Evolutionary conservation across 1,140 invertebrate genomes (phyloP).

Genomic region (Lethrus apterus): DNA sequence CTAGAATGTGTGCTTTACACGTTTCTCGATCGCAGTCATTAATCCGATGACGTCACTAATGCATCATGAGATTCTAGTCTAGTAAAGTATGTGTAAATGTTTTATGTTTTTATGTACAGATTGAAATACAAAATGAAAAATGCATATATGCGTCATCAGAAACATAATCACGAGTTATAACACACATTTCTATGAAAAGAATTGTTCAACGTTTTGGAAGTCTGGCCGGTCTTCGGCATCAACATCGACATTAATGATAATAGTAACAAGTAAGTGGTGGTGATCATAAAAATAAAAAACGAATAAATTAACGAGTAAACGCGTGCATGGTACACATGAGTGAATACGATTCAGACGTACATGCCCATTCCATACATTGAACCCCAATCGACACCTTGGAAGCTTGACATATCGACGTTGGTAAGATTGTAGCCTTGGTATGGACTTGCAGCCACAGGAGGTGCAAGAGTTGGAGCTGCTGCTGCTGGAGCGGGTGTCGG

Average conservation of each 20-base stretch:
- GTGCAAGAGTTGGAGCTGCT: constrained; percentile 48
- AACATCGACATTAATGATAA: constrained; percentile 12
- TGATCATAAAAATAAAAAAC: not conserved
- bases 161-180: too few relatives aligned
- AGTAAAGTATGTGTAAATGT: too few relatives aligned
- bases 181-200: too few relatives aligned
- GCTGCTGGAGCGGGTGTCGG: constrained; percentile 44
- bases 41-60: too few relatives aligned
- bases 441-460: constrained; percentile 57
- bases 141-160: too few relatives aligned
- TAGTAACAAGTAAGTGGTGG: constrained; percentile 1
- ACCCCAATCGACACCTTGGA: constrained; percentile 83
- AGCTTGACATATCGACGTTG: constrained; percentile 84
- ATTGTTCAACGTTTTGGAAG: too few relatives aligned
- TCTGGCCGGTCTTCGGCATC: too few relatives aligned
- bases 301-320: constrained; percentile 10
- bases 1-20: too few relatives aligned
- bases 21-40: too few relatives aligned
- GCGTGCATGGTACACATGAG: not conserved
- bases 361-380: constrained; percentile 86
- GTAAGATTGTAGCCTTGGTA: constrained; percentile 75
- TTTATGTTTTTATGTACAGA: too few relatives aligned
- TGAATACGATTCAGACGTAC: constrained; percentile 61
- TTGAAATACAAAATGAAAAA: too few relatives aligned
- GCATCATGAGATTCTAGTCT: too few relatives aligned